Base-by-base conservation (phyloP, 2,113 vertebrate genomes). In the Laterallus jamaicensis region DNA sequence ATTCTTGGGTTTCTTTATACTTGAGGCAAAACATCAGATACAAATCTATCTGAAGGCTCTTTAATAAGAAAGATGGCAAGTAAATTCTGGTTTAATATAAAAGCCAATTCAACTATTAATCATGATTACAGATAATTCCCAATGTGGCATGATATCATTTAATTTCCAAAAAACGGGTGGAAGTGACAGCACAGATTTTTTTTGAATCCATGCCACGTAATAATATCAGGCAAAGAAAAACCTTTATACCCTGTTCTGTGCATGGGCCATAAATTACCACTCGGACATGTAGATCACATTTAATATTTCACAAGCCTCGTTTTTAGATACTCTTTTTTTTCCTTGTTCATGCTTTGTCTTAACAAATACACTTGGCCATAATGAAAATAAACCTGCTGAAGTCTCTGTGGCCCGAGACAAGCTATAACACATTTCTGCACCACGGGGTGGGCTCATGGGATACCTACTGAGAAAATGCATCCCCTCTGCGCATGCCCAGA, bases 361-460 rank as follows among this genome's bases (percentile, higher is more conserved):
- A 97, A 97, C 97, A 98, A 98, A 98, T 98, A 97, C 58, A 16
- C 97, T 97, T 94, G 97, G 93, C 86, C 84, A 89, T 97, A 98
- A 97, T 97, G 98, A 97, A 98, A 98, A 98, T 97, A 98, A 98
- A 98, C 97, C 96, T 97, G 93, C 97, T 74, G 95, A 97, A 97
- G 97, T 97, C 97, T 98, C 97, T 3, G 90, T 96, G 97, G 97
- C 96, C 97, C 96, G 97, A 98, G 97, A 98, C 98, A 98, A 98
- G 98, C 97, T 98, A 95, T 97, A 98, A 98, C 98, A 98, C 97
- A 98, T 98, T 98, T 98, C 98, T 97, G 95, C 97, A 95, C 98
- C 97, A 62, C 69, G 1, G 97, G 98, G 94, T 97, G 96, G 97
- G 96, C 98, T 98, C 98, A 44, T 95, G 98, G 98, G 98, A 98